These are phyloP conservation scores for Drosophila mimica DNA, from an alignment of 2,888 invertebrate species.

Conservation along the genomic window DNA sequence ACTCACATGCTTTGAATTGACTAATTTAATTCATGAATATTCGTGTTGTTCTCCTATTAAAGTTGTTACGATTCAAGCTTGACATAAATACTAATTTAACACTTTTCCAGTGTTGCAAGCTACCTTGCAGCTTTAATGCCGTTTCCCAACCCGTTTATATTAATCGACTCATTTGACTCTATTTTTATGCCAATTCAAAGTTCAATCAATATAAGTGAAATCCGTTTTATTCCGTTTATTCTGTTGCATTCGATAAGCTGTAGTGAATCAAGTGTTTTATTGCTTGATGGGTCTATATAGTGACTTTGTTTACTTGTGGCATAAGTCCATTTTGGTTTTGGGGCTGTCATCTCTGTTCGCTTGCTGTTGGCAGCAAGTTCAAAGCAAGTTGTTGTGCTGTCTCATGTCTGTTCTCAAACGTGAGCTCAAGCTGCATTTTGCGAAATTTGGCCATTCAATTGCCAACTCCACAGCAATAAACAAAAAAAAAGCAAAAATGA, in stretches of 20 bases:
- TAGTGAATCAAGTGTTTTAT: neutral
- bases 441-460: slow-evolving; percentile 77
- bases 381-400: slow-evolving; percentile 57
- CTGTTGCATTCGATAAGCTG: neutral
- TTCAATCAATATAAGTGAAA: neutral
- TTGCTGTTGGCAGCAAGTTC: slow-evolving; percentile 27
- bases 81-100: neutral
- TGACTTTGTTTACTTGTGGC: neutral
- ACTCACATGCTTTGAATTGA: neutral
- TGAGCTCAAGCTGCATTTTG: slow-evolving; percentile 75
- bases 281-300: neutral
- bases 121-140: neutral
- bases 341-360: slow-evolving; percentile 40
- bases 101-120: neutral
- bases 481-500: slow-evolving; percentile 28
- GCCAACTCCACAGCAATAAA: slow-evolving; percentile 60
- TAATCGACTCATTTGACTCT: neutral
- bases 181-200: neutral
- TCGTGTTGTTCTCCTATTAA: neutral
- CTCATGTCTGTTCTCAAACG: slow-evolving; percentile 63
- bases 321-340: neutral
- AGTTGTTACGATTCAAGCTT: neutral
- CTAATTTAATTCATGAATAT: neutral
- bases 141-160: neutral
- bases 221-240: neutral